Base-by-base conservation (phyloP, 35 echinoderm and acorn worm genomes). In the Ophioderma brevispina region DNA sequence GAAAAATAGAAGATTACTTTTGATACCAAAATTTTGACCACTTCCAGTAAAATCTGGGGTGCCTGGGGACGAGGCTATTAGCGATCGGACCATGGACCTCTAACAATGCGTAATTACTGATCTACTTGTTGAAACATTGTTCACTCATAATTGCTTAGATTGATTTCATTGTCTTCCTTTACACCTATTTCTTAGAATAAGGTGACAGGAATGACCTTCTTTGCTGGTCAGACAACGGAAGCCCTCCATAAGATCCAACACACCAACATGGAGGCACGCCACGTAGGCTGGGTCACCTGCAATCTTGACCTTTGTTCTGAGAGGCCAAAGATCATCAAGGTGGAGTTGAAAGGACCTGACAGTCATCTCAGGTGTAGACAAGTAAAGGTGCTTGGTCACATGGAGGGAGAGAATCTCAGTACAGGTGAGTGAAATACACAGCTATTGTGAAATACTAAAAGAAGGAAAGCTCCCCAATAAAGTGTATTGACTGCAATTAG, bases 251-350 rank as follows among this genome's bases (percentile, higher is more conserved):
- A 92, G 46, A 36, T 92, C 18, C 91, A 95, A 80, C 82, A 89
- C 41, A 64, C 78, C 40, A 90, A 59, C 83, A 83, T 98, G 39
- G 96, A 98, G 38, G 77, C 79, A 36, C 52, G 93, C 23, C 90
- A 95, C 76, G 88, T 76, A 8, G 96, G 96, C n/a, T 98, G 96
- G 96, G 86, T 98, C 56, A 90, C 96, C 63, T 98, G 94, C 78
- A 83, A 97, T 82, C 95, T 97, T 28, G 81, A 87, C 41, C 80
- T 76, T 10, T 86, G 87, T 78, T 42, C 90, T 13, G 82, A 88
- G 1, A 76, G 90, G 18, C 75, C 82, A 13, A 92, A 85, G 49
- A 77, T 91, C 13, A 81, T 98, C 85, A 94, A 84, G 13, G 84
- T 97, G 40, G 95, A 97, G 55, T 52, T 98, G 81, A 95, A 93